Base-by-base conservation (phyloP, 1,140 invertebrate species). In the Brachionus paranguensis region DNA sequence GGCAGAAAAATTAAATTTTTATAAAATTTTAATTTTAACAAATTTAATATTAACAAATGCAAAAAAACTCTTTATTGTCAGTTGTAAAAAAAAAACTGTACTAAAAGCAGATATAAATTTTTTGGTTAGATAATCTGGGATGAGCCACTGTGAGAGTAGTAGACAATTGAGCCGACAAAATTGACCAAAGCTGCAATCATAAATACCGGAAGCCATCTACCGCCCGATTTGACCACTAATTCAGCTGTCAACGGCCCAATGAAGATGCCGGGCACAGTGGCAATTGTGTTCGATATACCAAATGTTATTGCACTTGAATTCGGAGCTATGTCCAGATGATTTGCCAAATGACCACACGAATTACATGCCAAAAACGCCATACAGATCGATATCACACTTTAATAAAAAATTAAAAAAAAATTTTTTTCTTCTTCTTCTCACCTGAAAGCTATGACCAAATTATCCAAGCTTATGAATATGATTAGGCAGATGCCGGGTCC, bases 251-350 rank as follows among this genome's bases (percentile, higher is more conserved):
- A 85, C 53, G 93, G 93, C n/a, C 93, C 93, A 87, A 93, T 93
- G 33, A 93, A 88, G 81, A 94, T 93, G 29, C 93, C 93, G 20
- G 93, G 93, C 86, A 94, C 93, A 1, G 93, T 94, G 33, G 93
- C 93, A 84, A 94, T 90, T 17, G 93, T 94, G 87, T 94, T 94
- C 37, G 93, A 94, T 85, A 94, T 92, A 24, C 93, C 93, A 89
- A 94, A 94, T 74, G 93, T 94, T 45, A 93, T 92, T 12, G 93
- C 93, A 14, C 93, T 93, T 89, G 94, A 93, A 90, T 93, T 93
- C 2, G 93, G 93, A 4, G 93, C 93, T 27, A 94, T 91, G 86
- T 94, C 93, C 6, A 93, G 93, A 87, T 94, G 93, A 88, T 94
- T 94, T 87, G 92, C 93, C 12, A 94, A 88, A 88, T 94, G 93